Evolutionary conservation across 2,797 vertebrate genomes (phyloP), one percentile per base, ranked within the genome.

Genomic region (Leptodactylus fallax): DNA sequence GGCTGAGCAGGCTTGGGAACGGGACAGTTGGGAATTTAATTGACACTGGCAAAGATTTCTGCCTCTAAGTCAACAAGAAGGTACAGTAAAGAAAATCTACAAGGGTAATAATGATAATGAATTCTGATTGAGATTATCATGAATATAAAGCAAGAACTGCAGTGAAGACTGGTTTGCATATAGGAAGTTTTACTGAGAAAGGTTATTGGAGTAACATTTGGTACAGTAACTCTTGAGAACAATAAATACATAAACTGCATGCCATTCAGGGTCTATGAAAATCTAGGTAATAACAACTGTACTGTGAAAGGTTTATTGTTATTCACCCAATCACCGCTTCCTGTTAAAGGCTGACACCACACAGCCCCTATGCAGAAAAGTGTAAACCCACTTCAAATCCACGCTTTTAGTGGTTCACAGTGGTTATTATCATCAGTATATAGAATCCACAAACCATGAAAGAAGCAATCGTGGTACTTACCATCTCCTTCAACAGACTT

Each of bases 11-110:
- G 91, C 94, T 93, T 91, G 92, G 92, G 93, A 93, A 92, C 92
- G 89, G 93, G 93, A 92, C 92, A 90, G 92, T 92, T 92, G 93
- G 91, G 61, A 72, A 87, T 90, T 92, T 95, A 93, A 94, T 93
- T 94, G 93, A 94, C 91, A 90, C 92, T 93, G 93, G 93, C 93
- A 93, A 71, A 91, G 92, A 90, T 92, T 90, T 91, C 90, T 86
- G 90, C 0, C 69, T 93, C 90, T 94, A 92, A 90, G 91, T 94
- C 92, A 91, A 91, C 90, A 93, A 79, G 58, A 90, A 94, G 90
- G 91, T 23, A 91, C 8, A 83, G 90, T 92, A 93, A 47, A n/a
- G 21, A 49, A 77, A 78, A 23, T 61, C 56, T 14, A 91, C 92
- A 93, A 93, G 93, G 93, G 93, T 93, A 92, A 87, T 83, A 86